These are phyloP conservation scores for Acronicta aceris DNA, from an alignment of 2,888 invertebrate genomes.

Conservation along the genomic window DNA sequence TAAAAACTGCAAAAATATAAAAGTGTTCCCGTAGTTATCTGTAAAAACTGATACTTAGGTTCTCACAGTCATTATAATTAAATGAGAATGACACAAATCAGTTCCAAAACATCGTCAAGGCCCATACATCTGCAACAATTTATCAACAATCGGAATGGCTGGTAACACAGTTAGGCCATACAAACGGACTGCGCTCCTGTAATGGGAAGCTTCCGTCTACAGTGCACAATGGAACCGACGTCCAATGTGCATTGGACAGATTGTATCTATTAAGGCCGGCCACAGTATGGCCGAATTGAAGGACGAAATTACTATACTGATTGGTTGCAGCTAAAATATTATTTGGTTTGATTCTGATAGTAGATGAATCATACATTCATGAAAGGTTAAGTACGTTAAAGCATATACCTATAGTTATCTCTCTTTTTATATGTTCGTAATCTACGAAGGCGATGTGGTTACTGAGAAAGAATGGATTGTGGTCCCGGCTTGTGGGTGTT, in stretches of 20 bases:
- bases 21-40: too few relatives aligned
- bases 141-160: constrained; percentile 49
- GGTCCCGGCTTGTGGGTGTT: too few relatives aligned
- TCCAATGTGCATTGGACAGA: constrained; percentile 55
- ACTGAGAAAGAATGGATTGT: too few relatives aligned
- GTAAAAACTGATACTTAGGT: too few relatives aligned
- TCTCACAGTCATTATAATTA: too few relatives aligned
- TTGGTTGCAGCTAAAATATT: constrained; percentile 38
- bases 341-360: constrained; percentile 10
- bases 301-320: constrained; percentile 47
- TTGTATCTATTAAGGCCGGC: constrained; percentile 57
- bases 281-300: constrained; percentile 42
- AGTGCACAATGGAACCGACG: constrained; percentile 54
- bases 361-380: too few relatives aligned
- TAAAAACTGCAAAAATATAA: too few relatives aligned
- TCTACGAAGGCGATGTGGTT: too few relatives aligned
- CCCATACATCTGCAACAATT: constrained; percentile 31
- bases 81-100: too few relatives aligned
- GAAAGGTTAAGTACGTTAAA: too few relatives aligned
- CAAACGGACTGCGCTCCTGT: constrained; percentile 65
- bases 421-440: too few relatives aligned
- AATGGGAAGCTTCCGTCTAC: constrained; percentile 57
- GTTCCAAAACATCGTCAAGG: background rate
- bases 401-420: too few relatives aligned
- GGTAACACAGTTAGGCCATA: constrained; percentile 57